Base-by-base conservation (phyloP, 2,888 invertebrate genomes). In the Nudaria mundana region DNA sequence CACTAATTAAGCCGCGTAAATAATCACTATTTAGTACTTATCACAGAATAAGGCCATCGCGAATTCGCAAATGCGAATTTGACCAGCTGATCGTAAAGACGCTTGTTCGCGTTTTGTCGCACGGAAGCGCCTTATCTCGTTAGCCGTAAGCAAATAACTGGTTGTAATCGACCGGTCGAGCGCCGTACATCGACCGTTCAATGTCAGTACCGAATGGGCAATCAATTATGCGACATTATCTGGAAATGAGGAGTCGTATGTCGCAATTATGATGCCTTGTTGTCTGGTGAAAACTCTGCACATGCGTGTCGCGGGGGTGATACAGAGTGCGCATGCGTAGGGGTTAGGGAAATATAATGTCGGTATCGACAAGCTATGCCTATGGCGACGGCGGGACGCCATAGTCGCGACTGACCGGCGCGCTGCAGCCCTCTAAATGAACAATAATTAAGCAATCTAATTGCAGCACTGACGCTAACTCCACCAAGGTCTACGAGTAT, bases 141-240 rank as follows among this genome's bases (percentile, higher is more conserved):
- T 76, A 73, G 71, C 72, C 48, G 80, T 73, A 70, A 67, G 79
- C 72, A 73, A 81, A 80, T 82, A 80, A 86, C 86, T 83, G 77
- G 75, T 72, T 63, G 60, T 67, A 74, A 77, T 74, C 71, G 71
- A 74, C 71, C 71, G 71, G 72, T 66, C 77, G 75, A 53, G 72
- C 71, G 78, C 55, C 69, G 75, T 60, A 69, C 76, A 76, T 72
- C 56, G 66, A 57, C 60, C 71, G 71, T 76, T 81, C 87, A 88
- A 87, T 88, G 86, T 86, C 87, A 85, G 81, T 81, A 86, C 80
- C 75, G 84, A 79, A 75, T 77, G 82, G 77, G 74, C 83, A 78
- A 86, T 84, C 77, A 85, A 84, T 86, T 84, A 86, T 81, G 83
- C 79, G 86, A 85, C 84, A 81, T 53, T 66, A 72, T 63, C 63